Conservation (phyloP, 2,113 vertebrate genomes). For the Sinocyclocheilus anshuiensis region DNA sequence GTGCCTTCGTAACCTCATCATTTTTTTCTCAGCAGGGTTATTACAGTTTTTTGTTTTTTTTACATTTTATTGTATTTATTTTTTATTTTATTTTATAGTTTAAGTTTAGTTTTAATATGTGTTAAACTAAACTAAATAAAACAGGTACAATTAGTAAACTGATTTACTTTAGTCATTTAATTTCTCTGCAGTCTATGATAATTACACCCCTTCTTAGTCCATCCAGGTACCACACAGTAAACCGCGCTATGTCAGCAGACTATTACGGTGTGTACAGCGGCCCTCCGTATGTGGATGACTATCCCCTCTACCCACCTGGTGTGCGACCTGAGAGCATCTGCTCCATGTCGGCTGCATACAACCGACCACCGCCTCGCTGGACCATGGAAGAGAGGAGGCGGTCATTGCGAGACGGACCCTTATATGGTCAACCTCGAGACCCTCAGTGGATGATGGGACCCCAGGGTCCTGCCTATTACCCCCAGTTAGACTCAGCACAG, state of each 20-base stretch:
- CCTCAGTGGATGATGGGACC: constrained; percentile 58
- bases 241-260: constrained; percentile 77
- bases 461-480: constrained; percentile 73
- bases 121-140: not conserved
- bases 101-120: no score
- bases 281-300: constrained; percentile 85
- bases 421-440: constrained; percentile 71
- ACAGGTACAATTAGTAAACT: not conserved
- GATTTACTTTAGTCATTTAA: not conserved
- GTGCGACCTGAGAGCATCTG: constrained; percentile 93
- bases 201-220: constrained; percentile 74
- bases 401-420: constrained; percentile 80
- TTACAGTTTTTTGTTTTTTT: not conserved
- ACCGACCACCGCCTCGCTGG: constrained; percentile 82
- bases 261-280: constrained; percentile 80
- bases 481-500: constrained; percentile 78
- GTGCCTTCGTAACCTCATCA: not conserved
- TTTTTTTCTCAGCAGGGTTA: not conserved
- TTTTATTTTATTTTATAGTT: no score
- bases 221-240: constrained; percentile 80
- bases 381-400: constrained; percentile 81
- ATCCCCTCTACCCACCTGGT: constrained; percentile 83
- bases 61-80: no score
- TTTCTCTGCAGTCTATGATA: not conserved
- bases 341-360: constrained; percentile 85